These are phyloP conservation scores for Eupithecia centaureata DNA, from an alignment of 2,888 invertebrate genomes.

Conservation along the genomic window DNA sequence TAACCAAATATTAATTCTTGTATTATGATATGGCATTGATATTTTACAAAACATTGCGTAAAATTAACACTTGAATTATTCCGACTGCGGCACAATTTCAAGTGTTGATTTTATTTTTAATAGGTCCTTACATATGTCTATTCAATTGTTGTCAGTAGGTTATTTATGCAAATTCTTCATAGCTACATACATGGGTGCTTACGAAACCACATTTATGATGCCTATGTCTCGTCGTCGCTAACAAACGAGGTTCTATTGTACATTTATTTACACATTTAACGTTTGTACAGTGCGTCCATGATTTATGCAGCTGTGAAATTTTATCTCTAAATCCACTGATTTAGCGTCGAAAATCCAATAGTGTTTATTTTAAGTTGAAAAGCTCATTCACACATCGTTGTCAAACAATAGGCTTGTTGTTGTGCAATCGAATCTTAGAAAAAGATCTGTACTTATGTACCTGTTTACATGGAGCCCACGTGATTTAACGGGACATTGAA, in stretches of 20 bases:
- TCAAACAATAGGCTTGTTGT: constrained; percentile 37
- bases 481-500: constrained; percentile 24
- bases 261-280: constrained; percentile 31
- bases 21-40: not conserved
- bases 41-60: constrained; percentile 13
- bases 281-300: constrained; percentile 10
- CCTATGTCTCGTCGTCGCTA: constrained; percentile 12
- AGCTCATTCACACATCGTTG: constrained; percentile 37
- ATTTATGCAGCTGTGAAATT: not conserved
- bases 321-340: constrained; percentile 7
- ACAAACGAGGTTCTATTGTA: constrained; percentile 30
- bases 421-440: constrained; percentile 27
- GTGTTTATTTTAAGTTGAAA: constrained; percentile 27
- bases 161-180: constrained; percentile 18
- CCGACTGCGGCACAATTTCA: not conserved
- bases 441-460: constrained; percentile 12
- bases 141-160: constrained; percentile 3
- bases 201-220: constrained; percentile 20
- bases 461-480: constrained; percentile 14
- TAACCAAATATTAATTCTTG: constrained; percentile 24
- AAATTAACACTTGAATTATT: not conserved
- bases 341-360: constrained; percentile 23
- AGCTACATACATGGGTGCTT: constrained; percentile 27
- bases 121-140: constrained; percentile 5
- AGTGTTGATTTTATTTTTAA: constrained; percentile 1